Evolutionary conservation across 2,797 vertebrate species (phyloP).

Genomic region (Manis javanica): DNA sequence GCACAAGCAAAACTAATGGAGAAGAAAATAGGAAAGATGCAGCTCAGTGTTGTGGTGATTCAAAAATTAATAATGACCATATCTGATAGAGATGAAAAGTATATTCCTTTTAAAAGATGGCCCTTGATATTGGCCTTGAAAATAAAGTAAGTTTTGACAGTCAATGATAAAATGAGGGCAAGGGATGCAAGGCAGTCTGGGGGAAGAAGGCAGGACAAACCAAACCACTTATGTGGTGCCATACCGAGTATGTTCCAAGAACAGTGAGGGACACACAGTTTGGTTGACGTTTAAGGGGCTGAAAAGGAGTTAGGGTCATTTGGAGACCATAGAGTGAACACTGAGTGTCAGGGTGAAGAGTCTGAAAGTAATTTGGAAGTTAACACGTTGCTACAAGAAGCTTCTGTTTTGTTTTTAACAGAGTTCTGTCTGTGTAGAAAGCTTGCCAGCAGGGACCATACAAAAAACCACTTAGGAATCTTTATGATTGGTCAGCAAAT

Average conservation of each 20-base stretch:
- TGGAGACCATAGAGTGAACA: neutral
- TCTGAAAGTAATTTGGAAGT: neutral
- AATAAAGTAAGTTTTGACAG: neutral
- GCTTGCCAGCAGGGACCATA: neutral
- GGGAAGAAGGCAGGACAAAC: neutral
- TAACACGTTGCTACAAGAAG: neutral
- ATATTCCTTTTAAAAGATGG: neutral
- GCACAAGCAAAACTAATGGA: neutral
- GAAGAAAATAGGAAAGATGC: neutral
- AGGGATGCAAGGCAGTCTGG: neutral
- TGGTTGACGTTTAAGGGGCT: neutral
- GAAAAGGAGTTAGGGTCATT: neutral
- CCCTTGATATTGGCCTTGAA: neutral
- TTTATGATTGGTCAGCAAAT: neutral
- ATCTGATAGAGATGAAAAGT: neutral
- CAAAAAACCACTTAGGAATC: neutral
- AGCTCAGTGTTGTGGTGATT: neutral
- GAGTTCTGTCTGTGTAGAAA: neutral
- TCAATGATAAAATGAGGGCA: neutral
- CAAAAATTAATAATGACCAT: neutral
- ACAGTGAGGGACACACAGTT: neutral
- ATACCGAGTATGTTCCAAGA: neutral
- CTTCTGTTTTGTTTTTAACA: slow-evolving; percentile 36
- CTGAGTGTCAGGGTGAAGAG: neutral
- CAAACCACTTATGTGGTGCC: neutral